Percentiles rank a stretch among this genome's conserved stretches.
Evolutionary conservation across 2,888 invertebrate genomes (phyloP).

Genomic region (Alitta virens): DNA sequence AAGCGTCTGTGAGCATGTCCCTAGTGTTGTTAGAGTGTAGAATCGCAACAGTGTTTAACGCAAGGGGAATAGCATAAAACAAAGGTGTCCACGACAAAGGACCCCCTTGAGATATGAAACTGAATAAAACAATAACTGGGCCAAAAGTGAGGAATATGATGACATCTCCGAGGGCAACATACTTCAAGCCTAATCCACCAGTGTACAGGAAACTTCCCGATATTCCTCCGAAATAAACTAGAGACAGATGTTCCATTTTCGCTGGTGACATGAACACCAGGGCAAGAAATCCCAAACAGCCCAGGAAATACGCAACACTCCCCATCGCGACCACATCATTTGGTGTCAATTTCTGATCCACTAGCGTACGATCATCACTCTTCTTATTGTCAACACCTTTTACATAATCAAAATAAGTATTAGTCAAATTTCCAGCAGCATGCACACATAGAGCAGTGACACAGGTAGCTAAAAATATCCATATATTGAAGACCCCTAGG

Average conservation of each 20-base stretch:
- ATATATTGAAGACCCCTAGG: conserved; percentile 69
- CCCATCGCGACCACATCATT: conserved; percentile 85
- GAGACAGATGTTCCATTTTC: conserved; percentile 88
- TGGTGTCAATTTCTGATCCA: conserved; percentile 84
- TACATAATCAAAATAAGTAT: conserved; percentile 92
- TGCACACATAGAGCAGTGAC: conserved; percentile 88
- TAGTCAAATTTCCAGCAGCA: conserved; percentile 93
- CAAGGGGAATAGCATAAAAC: conserved; percentile 89
- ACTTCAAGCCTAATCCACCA: conserved; percentile 92
- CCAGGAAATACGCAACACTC: conserved; percentile 81
- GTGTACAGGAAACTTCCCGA: conserved; percentile 96
- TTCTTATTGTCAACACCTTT: conserved; percentile 85
- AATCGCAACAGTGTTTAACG: conserved; percentile 91
- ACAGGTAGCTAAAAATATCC: conserved; percentile 71
- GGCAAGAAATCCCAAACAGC: conserved; percentile 79
- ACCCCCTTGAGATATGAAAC: conserved; percentile 90
- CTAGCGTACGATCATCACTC: conserved; percentile 83
- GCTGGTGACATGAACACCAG: conserved; percentile 80
- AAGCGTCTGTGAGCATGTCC: conserved; percentile 82
- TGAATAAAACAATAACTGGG: conserved; percentile 88
- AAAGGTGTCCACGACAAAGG: conserved; percentile 83
- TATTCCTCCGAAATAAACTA: conserved; percentile 91
- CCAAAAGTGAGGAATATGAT: conserved; percentile 89
- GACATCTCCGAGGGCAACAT: conserved; percentile 91
- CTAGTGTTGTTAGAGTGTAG: conserved; percentile 92